phyloP scores from a whole-genome alignment of 2,113 vertebrate genomes.

The Sterrhoptilus dennistouni region DNA sequence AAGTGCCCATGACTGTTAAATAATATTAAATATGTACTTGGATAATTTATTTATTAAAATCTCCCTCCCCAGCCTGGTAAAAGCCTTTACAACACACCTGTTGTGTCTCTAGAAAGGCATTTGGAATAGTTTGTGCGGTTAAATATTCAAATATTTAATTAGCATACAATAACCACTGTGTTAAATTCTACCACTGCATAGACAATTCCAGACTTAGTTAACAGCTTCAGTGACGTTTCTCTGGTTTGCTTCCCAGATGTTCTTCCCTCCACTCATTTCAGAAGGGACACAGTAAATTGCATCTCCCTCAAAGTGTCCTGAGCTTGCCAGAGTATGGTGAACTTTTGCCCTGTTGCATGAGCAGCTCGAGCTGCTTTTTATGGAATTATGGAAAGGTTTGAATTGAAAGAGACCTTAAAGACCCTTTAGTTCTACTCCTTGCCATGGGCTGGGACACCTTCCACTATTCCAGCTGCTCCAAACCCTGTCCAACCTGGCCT shows the following conservation, averaged over 20 bases:
- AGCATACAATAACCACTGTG: conserved; percentile 60
- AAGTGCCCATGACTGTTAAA: neutral
- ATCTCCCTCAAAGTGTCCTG: neutral
- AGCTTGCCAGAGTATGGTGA: neutral
- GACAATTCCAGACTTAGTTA: conserved; percentile 53
- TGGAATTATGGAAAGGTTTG: neutral
- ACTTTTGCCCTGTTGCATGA: neutral
- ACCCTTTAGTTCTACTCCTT: neutral
- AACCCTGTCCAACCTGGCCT: accelerated
- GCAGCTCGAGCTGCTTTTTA: neutral
- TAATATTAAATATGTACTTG: conserved; percentile 50
- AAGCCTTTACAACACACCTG: conserved; percentile 36
- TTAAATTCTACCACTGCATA: conserved; percentile 44
- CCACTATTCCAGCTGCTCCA: neutral
- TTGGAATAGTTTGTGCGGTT: conserved; percentile 66
- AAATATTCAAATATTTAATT: conserved; percentile 76
- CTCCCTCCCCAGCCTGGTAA: conserved; percentile 26
- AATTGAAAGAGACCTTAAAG: neutral
- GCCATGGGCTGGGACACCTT: neutral
- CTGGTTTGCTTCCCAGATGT: neutral
- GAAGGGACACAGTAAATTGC: neutral
- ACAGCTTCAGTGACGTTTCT: neutral
- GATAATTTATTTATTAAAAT: conserved; percentile 64
- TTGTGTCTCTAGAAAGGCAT: conserved; percentile 39
- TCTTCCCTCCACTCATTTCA: neutral